Evolutionary conservation across 2,888 invertebrate species (phyloP), one percentile per base, ranked within the genome.

Genomic region (Ophonus ardosiacus): DNA sequence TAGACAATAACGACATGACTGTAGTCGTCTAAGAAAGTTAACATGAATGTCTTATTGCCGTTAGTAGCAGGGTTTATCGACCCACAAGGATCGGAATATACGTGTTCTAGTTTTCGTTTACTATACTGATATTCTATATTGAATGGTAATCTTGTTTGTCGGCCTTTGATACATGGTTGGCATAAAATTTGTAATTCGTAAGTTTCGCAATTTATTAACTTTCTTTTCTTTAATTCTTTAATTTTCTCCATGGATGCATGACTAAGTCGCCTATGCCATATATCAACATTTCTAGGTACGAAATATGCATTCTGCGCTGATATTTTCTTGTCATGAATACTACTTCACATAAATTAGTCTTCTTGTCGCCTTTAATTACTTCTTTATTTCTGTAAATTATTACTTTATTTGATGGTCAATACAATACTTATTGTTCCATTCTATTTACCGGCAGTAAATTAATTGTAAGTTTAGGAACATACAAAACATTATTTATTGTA

Each of bases 1-100:
- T 87, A 88, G 18, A 85, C 85, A 15, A 83, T 85, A 43, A 86
- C 85, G 63, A 87, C 87, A 71, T 88, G 88, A 0, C 88, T 88
- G 78, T 86, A 88, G 63, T 89, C 89, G 63, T 89, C 89, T 13
- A 89, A 87, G 38, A 87, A 86, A 24, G 86, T 85, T 10, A 86
- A 56, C 18, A 85, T 61, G 51, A 86, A 86, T 40, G 61, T 86
- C 40, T 87, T 85, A 7, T 85, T 86, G 40, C 88, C 88, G 17
- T 86, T 63, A 0, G 88, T 87, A 7, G 59, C 83, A 7, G 88
- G 87, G 10, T 24, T 85, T 7, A 89, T 86, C 4, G 87, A 88
- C 7, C 88, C 88, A 76, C 85, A 74, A 0, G 88, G 43, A 85
- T 89, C 89, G 68, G 87, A 87, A 24, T 89, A 88, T 7, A 89